Evolutionary conservation across 2,797 vertebrate species (phyloP), one percentile per base, ranked within the genome.

Genomic region (Hephaestus fuliginosus): DNA sequence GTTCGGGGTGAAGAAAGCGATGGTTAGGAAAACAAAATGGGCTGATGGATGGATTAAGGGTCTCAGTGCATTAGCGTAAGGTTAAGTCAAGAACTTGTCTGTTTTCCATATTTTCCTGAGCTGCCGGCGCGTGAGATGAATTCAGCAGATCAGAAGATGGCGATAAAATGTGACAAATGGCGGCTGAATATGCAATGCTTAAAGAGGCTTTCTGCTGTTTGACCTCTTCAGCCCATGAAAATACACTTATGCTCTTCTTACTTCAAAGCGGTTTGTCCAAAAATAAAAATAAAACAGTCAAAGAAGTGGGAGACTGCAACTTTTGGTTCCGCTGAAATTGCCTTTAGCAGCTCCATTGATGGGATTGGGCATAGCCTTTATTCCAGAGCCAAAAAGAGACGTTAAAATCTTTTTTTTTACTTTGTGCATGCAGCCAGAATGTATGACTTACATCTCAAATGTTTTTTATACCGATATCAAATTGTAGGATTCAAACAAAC

Each of bases 11-110:
- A 85, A 68, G 43, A 49, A 60, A 85, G 49, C 12, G 12, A 61
- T 36, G 25, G 18, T 14, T 22, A 58, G 43, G 15, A 64, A 70
- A 72, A 39, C 13, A 67, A 53, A 62, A 56, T 18, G 9, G 55
- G 63, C 51, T 83, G 85, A 90, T 87, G 62, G 82, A 85, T 74
- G 69, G 81, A 79, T 88, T 74, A 76, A 46, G 46, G 70, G 81
- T 82, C 70, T 74, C 33, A 14, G 70, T 74, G 82, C 69, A 56
- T 80, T 69, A 88, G 74, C 1, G 5, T 78, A 74, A 89, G 80
- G 80, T 85, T 81, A 78, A 84, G 76, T 76, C 71, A 81, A 88
- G 58, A 85, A 80, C 87, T 69, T 66, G 78, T 85, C 83, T 76
- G 72, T 76, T 82, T 88, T 82, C 70, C 60, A 74, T 81, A 74